Evolutionary conservation across 2,113 vertebrate genomes (phyloP), one percentile per base, ranked within the genome.

Genomic region (Antechinus flavipes): DNA sequence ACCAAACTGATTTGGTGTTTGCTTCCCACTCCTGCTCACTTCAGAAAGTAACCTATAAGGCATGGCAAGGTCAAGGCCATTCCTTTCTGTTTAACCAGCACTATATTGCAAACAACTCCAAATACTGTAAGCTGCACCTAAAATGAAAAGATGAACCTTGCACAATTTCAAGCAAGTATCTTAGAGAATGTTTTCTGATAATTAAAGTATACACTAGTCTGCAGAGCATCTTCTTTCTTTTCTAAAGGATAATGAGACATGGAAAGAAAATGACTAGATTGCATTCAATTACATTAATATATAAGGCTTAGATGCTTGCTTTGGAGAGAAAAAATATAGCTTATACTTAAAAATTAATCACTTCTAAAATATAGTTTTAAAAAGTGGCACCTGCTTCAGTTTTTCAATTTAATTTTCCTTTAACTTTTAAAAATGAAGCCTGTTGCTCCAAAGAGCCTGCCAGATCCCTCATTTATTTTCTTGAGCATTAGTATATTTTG

Each of bases 251-350:
- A 84, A 94, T 98, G 96, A 97, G 91, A 96, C 90, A 97, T 97
- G 90, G 96, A 97, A 97, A 96, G 96, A 94, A 97, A 94, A 96
- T 97, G 95, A 97, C 93, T 97, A 97, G 97, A 95, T 93, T 89
- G 92, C 93, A 89, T 93, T 97, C 96, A 97, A 97, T 95, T 96
- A 52, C 61, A 90, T 95, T 95, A 91, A 89, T 58, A 93, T 95
- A 90, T 94, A 92, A 97, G 93, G 89, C 97, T 96, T 94, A 96
- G 98, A 95, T 97, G 96, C 61, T 97, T 91, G 93, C 95, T 97
- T 96, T 95, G 95, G 97, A 96, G 97, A 96, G 93, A 53, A 96
- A 93, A 93, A 95, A 95, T 95, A 94, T 91, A 56, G 25, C 30
- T 96, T 97, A 84, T 42, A 42, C 7, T 84, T 84, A 84, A 84